These are phyloP conservation scores for Tachysurus fulvidraco DNA, from an alignment of 2,113 vertebrate species.

Conservation along the genomic window DNA sequence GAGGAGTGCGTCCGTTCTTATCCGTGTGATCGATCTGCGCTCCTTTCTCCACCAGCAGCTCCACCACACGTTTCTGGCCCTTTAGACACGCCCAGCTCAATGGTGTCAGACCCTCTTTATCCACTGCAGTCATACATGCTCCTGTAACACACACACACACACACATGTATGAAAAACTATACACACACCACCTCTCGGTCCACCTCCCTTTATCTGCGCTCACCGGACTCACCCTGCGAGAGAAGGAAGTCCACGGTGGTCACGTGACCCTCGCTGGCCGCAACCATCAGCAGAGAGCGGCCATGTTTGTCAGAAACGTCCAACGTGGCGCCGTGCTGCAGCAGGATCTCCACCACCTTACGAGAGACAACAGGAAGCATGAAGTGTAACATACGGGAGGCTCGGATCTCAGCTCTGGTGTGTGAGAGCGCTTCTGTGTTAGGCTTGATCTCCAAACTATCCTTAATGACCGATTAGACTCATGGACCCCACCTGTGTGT, in stretches of 20 bases:
- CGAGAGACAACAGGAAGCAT: constrained; percentile 13
- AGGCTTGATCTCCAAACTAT: no score
- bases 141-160: constrained; percentile 67
- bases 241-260: constrained; percentile 86
- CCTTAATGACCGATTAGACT: background rate
- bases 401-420: background rate
- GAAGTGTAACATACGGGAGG: background rate
- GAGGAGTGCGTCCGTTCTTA: constrained; percentile 88
- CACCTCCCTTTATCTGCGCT: no score
- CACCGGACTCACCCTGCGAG: constrained; percentile 79
- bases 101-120: constrained; percentile 90
- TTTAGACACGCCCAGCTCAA: constrained; percentile 94
- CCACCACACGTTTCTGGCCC: constrained; percentile 84
- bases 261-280: constrained; percentile 87
- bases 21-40: constrained; percentile 87
- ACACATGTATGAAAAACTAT: background rate
- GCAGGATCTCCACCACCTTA: constrained; percentile 84
- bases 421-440: background rate
- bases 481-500: constrained; percentile 82
- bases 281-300: constrained; percentile 89
- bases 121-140: constrained; percentile 78
- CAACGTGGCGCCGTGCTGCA: constrained; percentile 83
- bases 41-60: constrained; percentile 84
- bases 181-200: background rate
- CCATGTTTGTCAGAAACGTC: constrained; percentile 87